Percentiles rank a stretch among this genome's conserved stretches.
phyloP scores from a whole-genome alignment of 2,113 vertebrate genomes.

The Rattus rattus region DNA sequence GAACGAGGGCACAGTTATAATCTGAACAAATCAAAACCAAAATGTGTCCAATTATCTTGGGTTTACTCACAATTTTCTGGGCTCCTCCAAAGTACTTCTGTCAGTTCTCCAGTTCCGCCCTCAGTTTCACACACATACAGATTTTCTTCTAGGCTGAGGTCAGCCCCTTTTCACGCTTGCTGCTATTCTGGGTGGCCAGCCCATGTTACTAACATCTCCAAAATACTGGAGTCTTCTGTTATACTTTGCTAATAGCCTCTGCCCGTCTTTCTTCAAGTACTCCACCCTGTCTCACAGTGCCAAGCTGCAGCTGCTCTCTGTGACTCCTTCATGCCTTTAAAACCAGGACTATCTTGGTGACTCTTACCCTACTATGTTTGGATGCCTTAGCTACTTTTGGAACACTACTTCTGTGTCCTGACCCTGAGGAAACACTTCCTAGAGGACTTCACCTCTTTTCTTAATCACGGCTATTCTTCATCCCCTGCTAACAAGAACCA shows the following conservation, averaged over 20 bases:
- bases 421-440: not conserved
- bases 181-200: not conserved
- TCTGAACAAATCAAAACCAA: not conserved
- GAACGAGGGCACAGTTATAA: not conserved
- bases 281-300: not conserved
- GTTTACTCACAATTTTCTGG: not conserved
- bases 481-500: not conserved
- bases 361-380: not conserved
- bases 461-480: not conserved
- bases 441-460: not conserved
- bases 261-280: not conserved
- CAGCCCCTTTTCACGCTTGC: not conserved
- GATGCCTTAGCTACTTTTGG: not conserved
- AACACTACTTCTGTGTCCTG: not conserved
- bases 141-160: not conserved
- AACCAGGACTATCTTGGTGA: too few species aligned
- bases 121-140: not conserved
- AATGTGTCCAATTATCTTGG: not conserved
- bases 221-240: not conserved
- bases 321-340: not conserved
- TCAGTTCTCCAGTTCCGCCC: not conserved
- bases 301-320: not conserved
- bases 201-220: not conserved
- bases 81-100: not conserved
- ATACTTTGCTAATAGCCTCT: not conserved